Conservation (phyloP, 1,140 invertebrate genomes). For the Papilio polyxenes region DNA sequence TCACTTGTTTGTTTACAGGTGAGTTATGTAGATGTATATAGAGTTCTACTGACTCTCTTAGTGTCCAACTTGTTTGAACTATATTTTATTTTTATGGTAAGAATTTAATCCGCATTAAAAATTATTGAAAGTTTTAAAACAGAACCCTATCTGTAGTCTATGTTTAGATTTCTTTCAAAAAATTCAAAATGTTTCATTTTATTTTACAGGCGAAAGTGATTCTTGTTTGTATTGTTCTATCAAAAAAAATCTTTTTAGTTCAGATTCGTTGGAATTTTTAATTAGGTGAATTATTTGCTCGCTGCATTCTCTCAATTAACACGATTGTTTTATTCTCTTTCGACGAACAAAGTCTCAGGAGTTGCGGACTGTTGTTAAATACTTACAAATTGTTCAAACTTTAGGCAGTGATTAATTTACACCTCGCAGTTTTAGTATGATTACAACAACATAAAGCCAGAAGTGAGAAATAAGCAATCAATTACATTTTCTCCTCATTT, state of each 20-base stretch:
- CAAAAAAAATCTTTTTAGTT: background rate
- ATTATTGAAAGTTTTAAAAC: too few relatives aligned
- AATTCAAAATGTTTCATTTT: too few relatives aligned
- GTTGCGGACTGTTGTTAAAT: background rate
- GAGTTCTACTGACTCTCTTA: too few relatives aligned
- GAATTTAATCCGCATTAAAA: too few relatives aligned
- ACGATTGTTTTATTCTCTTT: conserved; percentile 3
- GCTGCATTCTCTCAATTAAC: conserved; percentile 20
- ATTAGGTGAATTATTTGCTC: conserved; percentile 19
- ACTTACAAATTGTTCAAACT: conserved; percentile 24
- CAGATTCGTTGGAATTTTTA: background rate
- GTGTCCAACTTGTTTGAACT: too few relatives aligned
- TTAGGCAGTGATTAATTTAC: conserved; percentile 11
- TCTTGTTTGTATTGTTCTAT: background rate
- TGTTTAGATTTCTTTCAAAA: too few relatives aligned
- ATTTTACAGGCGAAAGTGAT: too few relatives aligned
- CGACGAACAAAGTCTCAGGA: background rate
- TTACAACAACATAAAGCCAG: background rate
- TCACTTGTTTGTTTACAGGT: too few relatives aligned
- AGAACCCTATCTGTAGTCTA: too few relatives aligned
- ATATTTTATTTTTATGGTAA: too few relatives aligned
- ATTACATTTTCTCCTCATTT: background rate
- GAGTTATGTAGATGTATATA: too few relatives aligned
- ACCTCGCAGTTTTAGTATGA: background rate
- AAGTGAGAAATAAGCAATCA: background rate